These are phyloP conservation scores for Holotrichia oblita DNA, from an alignment of 1,140 invertebrate genomes.

Conservation along the genomic window DNA sequence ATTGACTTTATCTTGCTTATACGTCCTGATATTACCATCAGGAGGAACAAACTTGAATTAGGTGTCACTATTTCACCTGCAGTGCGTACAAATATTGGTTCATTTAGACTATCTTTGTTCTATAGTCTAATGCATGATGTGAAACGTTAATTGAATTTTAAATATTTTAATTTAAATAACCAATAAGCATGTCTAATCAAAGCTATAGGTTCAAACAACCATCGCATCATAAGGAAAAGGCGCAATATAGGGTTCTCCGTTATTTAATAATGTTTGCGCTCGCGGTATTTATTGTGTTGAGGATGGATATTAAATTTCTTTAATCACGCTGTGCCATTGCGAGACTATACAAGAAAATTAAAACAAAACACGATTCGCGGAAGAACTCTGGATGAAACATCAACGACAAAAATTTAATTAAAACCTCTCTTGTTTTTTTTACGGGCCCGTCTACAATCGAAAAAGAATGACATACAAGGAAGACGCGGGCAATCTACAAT, in stretches of 20 bases:
- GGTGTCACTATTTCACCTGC: no score
- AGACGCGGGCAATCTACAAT: background rate
- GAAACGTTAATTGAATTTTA: no score
- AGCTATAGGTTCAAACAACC: no score
- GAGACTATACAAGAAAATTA: background rate
- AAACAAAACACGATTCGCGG: background rate
- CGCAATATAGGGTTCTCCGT: background rate
- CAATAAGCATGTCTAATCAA: no score
- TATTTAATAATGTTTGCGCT: background rate
- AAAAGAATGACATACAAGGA: background rate
- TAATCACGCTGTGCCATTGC: background rate
- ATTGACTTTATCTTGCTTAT: no score
- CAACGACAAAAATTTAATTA: conserved; percentile 28
- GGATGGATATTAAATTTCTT: background rate
- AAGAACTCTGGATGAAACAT: conserved; percentile 17
- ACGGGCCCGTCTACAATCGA: background rate
- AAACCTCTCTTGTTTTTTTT: background rate
- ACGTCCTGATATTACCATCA: no score
- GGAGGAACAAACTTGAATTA: no score
- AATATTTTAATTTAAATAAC: no score
- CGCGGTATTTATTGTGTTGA: background rate
- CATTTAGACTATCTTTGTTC: no score
- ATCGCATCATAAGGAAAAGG: no score
- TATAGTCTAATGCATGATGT: no score
- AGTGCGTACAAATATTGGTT: no score